Percentiles rank a stretch among this genome's conserved stretches.
Conservation (phyloP, 2,113 vertebrate species). For the Mungos mungo region DNA sequence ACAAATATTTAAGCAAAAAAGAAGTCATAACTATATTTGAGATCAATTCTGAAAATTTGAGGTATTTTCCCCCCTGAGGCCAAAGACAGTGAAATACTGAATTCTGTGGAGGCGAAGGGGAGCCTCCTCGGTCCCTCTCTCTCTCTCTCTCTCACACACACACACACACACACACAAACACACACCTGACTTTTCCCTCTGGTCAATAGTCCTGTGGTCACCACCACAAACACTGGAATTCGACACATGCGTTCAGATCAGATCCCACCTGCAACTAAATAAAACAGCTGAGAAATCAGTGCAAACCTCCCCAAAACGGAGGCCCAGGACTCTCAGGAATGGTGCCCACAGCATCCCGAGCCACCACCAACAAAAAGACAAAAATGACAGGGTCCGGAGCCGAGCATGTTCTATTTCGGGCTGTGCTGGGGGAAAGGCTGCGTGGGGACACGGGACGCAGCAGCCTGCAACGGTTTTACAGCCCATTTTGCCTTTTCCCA, state of each 20-base stretch:
- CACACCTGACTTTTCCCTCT: accelerated
- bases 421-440: accelerated
- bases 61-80: neutral
- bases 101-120: neutral
- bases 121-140: neutral
- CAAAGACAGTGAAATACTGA: neutral
- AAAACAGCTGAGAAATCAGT: neutral
- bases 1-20: neutral
- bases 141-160: too few relatives aligned
- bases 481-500: neutral
- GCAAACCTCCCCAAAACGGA: neutral
- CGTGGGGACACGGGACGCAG: accelerated
- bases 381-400: neutral
- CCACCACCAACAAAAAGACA: neutral
- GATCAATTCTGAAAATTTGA: neutral
- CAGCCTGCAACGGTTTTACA: accelerated
- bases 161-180: too few relatives aligned
- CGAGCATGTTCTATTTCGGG: accelerated
- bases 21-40: neutral
- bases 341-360: too few relatives aligned
- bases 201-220: neutral
- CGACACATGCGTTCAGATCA: too few relatives aligned
- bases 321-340: neutral
- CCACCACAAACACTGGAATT: neutral
- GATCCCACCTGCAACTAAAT: neutral